Base-by-base conservation (phyloP, 2,888 invertebrate species). In the Prenolepis imparis region DNA sequence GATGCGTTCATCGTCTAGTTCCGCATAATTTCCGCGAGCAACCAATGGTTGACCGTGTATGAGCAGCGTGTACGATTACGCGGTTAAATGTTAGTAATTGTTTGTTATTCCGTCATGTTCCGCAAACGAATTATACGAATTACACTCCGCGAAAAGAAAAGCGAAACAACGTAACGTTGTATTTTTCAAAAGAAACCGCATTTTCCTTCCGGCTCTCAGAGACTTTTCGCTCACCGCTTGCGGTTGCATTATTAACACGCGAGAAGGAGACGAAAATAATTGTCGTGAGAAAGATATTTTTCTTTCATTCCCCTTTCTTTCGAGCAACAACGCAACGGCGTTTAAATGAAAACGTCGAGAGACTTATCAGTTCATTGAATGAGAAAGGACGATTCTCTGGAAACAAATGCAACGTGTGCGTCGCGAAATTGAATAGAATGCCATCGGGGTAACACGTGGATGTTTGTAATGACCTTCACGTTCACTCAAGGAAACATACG, bases 401-500 rank as follows among this genome's bases (percentile, higher is more conserved):
- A 80, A 80, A 80, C 72, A 80, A 80, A 80, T 44, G 59, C 36
- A 36, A 21, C 28, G n/a, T 44, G 57, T 24, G 57, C 48, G 36
- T 32, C 15, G 28, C 52, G 55, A 55, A 18, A 44, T 18, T 80
- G 44, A 72, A 80, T 80, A 72, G 78, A 80, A 80, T 72, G 44
- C 24, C 78, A 72, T 61, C 72, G 59, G 12, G 4, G 11, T 59
- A 52, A 24, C 72, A 70, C 59, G 78, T 80, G 78, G 78, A 59
- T 61, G 21, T 70, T 80, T 36, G 59, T 72, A 80, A 80, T 80
- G 78, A 80, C 78, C 78, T 80, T 80, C 59, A 61, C 78, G 72
- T 24, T 70, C 78, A 75, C 52, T 52, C 52, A 52, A 52, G 52
- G 73, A 74, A 85, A 88, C 74, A 83, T 63, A 24, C 32, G 21